A percentile compares a stretch with the other conserved stretches of the same genome.
These are phyloP conservation scores for Amorpha juglandis DNA, from an alignment of 2,888 invertebrate genomes.

Conservation along the genomic window DNA sequence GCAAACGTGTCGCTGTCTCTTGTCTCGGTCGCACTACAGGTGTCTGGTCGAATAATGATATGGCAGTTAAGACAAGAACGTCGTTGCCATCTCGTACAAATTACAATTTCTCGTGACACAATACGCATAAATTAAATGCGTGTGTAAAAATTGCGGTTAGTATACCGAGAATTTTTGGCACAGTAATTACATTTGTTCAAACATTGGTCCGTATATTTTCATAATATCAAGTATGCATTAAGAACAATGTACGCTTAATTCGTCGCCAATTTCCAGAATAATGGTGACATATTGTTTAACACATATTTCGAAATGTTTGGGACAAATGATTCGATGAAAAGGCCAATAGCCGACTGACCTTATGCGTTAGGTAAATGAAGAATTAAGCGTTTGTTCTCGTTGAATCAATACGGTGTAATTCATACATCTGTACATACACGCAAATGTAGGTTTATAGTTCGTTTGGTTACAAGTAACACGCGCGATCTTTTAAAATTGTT, in stretches of 20 bases:
- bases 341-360: neutral
- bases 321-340: slow-evolving; percentile 22
- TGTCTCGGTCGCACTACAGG: too few relatives aligned
- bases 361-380: neutral
- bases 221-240: slow-evolving; percentile 25
- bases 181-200: slow-evolving; percentile 29
- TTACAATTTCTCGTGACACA: neutral
- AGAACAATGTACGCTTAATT: slow-evolving; percentile 34
- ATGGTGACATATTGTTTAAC: slow-evolving; percentile 36
- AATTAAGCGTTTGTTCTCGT: neutral
- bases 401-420: too few relatives aligned
- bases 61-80: too few relatives aligned
- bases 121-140: neutral
- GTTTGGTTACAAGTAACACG: too few relatives aligned
- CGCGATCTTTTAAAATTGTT: too few relatives aligned
- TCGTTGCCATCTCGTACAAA: too few relatives aligned
- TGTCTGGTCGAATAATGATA: too few relatives aligned
- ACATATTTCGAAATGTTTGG: slow-evolving; percentile 32
- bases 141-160: neutral
- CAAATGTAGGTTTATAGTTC: too few relatives aligned
- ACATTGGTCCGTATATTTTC: slow-evolving; percentile 29
- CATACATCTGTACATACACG: too few relatives aligned
- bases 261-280: slow-evolving; percentile 23
- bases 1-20: too few relatives aligned
- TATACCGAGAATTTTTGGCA: slow-evolving; percentile 3